Conservation (phyloP, 37 sponge, comb jelly and placozoan genomes). For the Aplysina aerophoba region DNA sequence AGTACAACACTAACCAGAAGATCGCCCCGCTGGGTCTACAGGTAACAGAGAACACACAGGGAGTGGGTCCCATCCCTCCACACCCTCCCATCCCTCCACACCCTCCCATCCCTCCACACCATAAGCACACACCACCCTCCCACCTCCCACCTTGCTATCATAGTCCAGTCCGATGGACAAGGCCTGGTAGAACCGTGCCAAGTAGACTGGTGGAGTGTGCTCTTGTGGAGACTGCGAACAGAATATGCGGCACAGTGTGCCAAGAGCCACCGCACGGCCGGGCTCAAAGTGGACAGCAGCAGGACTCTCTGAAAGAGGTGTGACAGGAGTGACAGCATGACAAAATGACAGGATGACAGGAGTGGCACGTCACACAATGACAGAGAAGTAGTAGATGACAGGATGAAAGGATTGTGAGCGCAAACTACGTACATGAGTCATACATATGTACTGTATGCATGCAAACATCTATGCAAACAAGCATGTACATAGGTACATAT, state of each 20-base stretch:
- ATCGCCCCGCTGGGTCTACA: slow-evolving; percentile 41
- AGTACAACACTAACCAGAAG: slow-evolving; percentile 73
- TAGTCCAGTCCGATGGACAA: slow-evolving; percentile 64
- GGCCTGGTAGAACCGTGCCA: slow-evolving; percentile 82
- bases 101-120: too few relatives aligned
- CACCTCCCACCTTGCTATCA: slow-evolving; percentile 41
- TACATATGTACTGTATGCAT: too few relatives aligned
- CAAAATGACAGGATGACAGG: neutral
- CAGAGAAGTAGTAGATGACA: neutral
- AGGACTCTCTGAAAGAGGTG: slow-evolving; percentile 27
- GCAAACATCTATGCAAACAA: neutral
- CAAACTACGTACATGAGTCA: too few relatives aligned
- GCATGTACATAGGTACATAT: neutral
- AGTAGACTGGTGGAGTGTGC: slow-evolving; percentile 64
- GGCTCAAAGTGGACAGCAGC: slow-evolving; percentile 56
- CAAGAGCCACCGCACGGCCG: slow-evolving; percentile 86
- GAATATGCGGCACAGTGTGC: slow-evolving; percentile 84
- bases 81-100: too few relatives aligned
- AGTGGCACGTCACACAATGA: slow-evolving; percentile 15
- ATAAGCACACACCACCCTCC: neutral
- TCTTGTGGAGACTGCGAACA: slow-evolving; percentile 68
- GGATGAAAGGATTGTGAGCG: neutral
- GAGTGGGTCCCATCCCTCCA: neutral
- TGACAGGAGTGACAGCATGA: slow-evolving; percentile 27
- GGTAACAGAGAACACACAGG: neutral